Evolutionary conservation across 2,113 vertebrate species (phyloP).

Genomic region (Dasypus novemcinctus): DNA sequence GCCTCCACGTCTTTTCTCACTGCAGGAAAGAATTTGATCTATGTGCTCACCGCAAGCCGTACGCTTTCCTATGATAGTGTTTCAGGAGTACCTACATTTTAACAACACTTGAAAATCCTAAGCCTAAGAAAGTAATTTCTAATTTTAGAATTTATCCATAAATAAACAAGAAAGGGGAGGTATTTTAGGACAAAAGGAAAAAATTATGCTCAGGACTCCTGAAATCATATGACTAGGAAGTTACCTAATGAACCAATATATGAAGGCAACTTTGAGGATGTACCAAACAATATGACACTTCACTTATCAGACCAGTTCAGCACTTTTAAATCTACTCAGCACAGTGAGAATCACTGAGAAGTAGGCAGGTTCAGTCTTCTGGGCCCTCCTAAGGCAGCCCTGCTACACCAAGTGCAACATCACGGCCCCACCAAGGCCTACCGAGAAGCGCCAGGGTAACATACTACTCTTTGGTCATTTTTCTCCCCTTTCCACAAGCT

Average conservation of each 20-base stretch:
- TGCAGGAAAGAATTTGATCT: background rate
- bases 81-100: background rate
- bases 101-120: background rate
- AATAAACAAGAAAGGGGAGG: background rate
- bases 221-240: background rate
- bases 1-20: too few species aligned
- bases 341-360: background rate
- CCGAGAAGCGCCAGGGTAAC: fast-evolving
- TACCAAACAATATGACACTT: too few species aligned
- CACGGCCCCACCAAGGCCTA: background rate
- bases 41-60: background rate
- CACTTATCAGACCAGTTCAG: background rate
- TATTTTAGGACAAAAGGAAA: background rate
- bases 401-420: fast-evolving
- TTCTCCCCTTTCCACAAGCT: background rate
- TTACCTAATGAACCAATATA: background rate
- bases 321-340: background rate
- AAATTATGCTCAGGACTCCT: background rate
- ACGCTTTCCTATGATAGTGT: background rate
- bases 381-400: fast-evolving
- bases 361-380: fast-evolving
- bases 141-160: background rate
- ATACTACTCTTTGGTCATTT: background rate
- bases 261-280: background rate
- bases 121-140: background rate